These are phyloP conservation scores for Solenodon paradoxus DNA, from an alignment of 2,113 vertebrate species.

Conservation along the genomic window DNA sequence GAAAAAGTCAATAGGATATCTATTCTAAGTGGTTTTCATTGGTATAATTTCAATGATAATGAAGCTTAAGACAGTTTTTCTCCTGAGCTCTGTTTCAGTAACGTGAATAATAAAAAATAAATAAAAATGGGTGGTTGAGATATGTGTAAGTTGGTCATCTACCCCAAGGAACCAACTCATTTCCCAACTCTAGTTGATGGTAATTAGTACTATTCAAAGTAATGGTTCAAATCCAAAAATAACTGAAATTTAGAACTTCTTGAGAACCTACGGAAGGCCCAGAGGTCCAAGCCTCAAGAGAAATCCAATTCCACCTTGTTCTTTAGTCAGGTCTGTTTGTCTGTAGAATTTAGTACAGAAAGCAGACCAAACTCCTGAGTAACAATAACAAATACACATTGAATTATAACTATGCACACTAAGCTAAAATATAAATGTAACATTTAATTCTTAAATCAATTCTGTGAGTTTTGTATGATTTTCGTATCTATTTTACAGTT, in stretches of 20 bases:
- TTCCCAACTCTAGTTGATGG: neutral
- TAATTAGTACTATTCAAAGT: neutral
- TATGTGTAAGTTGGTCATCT: neutral
- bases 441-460: constrained; percentile 5
- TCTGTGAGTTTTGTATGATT: neutral
- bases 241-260: neutral
- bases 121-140: constrained; percentile 6
- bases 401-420: neutral
- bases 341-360: neutral
- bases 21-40: neutral
- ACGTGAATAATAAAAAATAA: constrained; percentile 23
- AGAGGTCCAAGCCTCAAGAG: neutral
- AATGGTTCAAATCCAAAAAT: neutral
- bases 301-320: neutral
- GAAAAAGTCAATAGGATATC: neutral
- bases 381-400: neutral
- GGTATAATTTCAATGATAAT: constrained; percentile 31
- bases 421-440: neutral
- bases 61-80: neutral
- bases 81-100: neutral
- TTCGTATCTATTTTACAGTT: neutral
- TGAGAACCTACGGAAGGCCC: neutral
- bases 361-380: neutral
- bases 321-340: neutral
- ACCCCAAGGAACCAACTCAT: neutral